Base-by-base conservation (phyloP, 2,888 invertebrate species). In the Drosophila robusta region DNA sequence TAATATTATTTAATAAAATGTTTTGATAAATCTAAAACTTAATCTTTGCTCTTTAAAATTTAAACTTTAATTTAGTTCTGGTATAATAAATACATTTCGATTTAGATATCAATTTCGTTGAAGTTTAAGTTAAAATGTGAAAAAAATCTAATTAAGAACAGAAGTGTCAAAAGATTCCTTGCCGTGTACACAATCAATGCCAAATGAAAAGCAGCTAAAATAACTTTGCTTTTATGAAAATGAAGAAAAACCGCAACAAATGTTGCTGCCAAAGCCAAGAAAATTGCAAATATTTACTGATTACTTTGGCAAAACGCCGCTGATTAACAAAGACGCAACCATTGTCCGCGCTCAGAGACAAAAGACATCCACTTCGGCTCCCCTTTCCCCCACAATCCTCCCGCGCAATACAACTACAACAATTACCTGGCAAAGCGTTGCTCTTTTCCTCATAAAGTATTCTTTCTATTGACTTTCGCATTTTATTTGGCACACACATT, bases 221-320 rank as follows among this genome's bases (percentile, higher is more conserved):
- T 22, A 74, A 80, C 65, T 78, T 78, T 70, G 81, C 88, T 87
- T 86, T 90, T 90, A 90, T 78, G 78, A 85, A 89, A 90, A 89
- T 89, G 81, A 90, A 78, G 78, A 74, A 82, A 80, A 83, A 6
- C 16, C 26, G 3, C 24, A 52, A 47, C n/a, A 47, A 47, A 62
- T 42, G 11, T 22, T 29, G 24, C 24, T 18, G n/a, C 29, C 14
- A 46, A 75, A 64, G 39, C 7, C 41, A 66, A 36, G 61, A 67
- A 62, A 80, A 82, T 65, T 65, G 74, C 69, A 89, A 89, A 86
- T 89, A 87, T 89, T 90, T 90, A 69, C 76, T 68, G 89, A 89
- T 81, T 87, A 89, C 89, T 84, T 75, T 77, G 54, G 51, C 56
- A 68, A 57, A 68, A 63, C 72, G 61, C 71, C 71, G 72, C 74